phyloP scores from a whole-genome alignment of 1,140 invertebrate genomes.

The Papilio glaucus region DNA sequence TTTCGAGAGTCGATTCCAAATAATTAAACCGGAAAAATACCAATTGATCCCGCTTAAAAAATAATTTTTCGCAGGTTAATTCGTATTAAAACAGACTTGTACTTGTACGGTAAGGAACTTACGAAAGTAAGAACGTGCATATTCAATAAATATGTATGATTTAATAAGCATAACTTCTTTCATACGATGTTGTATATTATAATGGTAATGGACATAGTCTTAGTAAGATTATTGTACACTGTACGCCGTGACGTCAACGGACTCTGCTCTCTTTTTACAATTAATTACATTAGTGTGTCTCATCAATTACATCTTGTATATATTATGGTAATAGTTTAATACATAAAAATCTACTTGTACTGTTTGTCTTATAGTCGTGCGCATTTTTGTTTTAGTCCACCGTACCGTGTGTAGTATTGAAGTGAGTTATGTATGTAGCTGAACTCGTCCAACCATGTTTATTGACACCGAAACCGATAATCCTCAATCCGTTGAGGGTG shows the following conservation, averaged over 20 bases:
- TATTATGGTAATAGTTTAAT: not conserved
- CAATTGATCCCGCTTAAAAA: slow-evolving; percentile 37
- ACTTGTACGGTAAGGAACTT: too few relatives aligned
- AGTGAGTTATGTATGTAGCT: slow-evolving; percentile 10
- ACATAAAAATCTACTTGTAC: not conserved
- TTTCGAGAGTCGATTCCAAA: slow-evolving; percentile 36
- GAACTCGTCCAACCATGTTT: slow-evolving; percentile 27
- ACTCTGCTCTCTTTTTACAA: too few relatives aligned
- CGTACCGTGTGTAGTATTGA: not conserved
- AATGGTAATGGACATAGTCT: too few relatives aligned
- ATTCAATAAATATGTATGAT: too few relatives aligned
- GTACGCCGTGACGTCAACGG: too few relatives aligned
- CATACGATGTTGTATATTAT: too few relatives aligned
- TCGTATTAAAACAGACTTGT: not conserved
- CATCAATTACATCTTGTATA: too few relatives aligned
- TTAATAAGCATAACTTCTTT: too few relatives aligned
- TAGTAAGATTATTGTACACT: too few relatives aligned
- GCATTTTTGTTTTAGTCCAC: not conserved
- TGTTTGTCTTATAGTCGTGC: not conserved
- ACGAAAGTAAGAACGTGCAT: too few relatives aligned
- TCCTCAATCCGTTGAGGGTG: slow-evolving; percentile 32
- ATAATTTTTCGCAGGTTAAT: slow-evolving; percentile 25
- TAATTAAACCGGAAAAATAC: slow-evolving; percentile 37
- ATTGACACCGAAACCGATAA: slow-evolving; percentile 33
- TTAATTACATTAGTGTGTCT: not conserved